These are phyloP conservation scores for Gymnodraco acuticeps DNA, from an alignment of 2,797 vertebrate genomes.

Conservation along the genomic window DNA sequence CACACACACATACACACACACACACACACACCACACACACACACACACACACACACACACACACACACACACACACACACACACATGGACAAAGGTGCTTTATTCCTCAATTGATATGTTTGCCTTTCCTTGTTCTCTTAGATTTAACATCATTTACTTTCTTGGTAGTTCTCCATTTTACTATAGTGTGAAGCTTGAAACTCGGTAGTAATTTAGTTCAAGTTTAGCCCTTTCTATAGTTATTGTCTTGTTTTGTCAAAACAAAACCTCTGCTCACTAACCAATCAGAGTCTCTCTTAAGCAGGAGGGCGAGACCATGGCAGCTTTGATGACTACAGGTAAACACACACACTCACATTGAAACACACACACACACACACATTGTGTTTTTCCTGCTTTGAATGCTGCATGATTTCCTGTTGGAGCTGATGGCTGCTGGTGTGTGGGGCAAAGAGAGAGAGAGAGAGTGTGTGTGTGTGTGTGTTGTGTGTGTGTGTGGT, in stretches of 20 bases:
- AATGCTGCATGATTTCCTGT: slow-evolving; percentile 53
- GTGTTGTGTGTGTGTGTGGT: slow-evolving; percentile 11
- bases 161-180: too few species aligned
- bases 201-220: too few species aligned
- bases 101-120: too few species aligned
- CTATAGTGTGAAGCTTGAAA: too few species aligned
- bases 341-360: slow-evolving; percentile 53
- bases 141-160: too few species aligned
- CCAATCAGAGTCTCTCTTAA: slow-evolving; percentile 73
- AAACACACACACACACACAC: slow-evolving; percentile 42
- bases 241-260: neutral
- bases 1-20: too few species aligned
- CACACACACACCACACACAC: too few species aligned
- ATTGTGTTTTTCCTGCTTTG: slow-evolving; percentile 44
- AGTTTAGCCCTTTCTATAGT: too few species aligned
- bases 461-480: slow-evolving; percentile 1
- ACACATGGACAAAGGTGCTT: too few species aligned
- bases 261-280: slow-evolving; percentile 37
- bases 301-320: slow-evolving; percentile 90
- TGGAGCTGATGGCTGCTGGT: slow-evolving; percentile 53
- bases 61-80: slow-evolving; percentile 2
- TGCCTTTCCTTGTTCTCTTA: too few species aligned
- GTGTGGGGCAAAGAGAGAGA: slow-evolving; percentile 1
- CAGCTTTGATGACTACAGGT: slow-evolving; percentile 97
- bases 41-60: slow-evolving; percentile 22